phyloP scores from a whole-genome alignment of 2,888 invertebrate genomes.

The Teleiodes luculella region DNA sequence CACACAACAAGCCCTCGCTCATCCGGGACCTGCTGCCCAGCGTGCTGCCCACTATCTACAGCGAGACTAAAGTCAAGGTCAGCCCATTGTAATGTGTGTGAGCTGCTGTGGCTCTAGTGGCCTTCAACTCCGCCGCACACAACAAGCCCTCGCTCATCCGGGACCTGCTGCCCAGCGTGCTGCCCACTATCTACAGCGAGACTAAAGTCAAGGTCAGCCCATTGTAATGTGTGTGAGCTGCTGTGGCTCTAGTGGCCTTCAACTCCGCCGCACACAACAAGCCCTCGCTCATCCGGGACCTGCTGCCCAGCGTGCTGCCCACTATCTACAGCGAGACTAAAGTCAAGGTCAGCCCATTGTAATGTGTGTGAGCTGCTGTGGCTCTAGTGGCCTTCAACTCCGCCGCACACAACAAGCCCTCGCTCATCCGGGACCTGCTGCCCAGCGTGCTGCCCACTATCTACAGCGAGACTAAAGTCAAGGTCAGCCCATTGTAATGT shows the following conservation, averaged over 20 bases:
- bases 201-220: slow-evolving; percentile 94
- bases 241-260: slow-evolving; percentile 97
- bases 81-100: slow-evolving; percentile 88
- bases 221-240: slow-evolving; percentile 97
- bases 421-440: slow-evolving; percentile 93
- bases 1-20: slow-evolving; percentile 98
- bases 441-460: slow-evolving; percentile 93
- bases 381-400: slow-evolving; percentile 99
- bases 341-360: slow-evolving; percentile 88
- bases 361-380: slow-evolving; percentile 91
- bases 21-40: slow-evolving; percentile 93
- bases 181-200: slow-evolving; percentile 96
- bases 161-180: slow-evolving; percentile 90
- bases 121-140: slow-evolving; percentile 99
- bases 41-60: slow-evolving; percentile 94
- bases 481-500: too few species aligned
- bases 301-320: slow-evolving; percentile 92
- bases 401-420: slow-evolving; percentile 99
- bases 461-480: slow-evolving; percentile 96
- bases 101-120: slow-evolving; percentile 94
- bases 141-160: slow-evolving; percentile 98
- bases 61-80: slow-evolving; percentile 97
- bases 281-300: slow-evolving; percentile 94
- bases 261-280: slow-evolving; percentile 99
- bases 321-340: slow-evolving; percentile 97